Conservation (phyloP, 2,113 vertebrate species). For the Grallaria varia region DNA sequence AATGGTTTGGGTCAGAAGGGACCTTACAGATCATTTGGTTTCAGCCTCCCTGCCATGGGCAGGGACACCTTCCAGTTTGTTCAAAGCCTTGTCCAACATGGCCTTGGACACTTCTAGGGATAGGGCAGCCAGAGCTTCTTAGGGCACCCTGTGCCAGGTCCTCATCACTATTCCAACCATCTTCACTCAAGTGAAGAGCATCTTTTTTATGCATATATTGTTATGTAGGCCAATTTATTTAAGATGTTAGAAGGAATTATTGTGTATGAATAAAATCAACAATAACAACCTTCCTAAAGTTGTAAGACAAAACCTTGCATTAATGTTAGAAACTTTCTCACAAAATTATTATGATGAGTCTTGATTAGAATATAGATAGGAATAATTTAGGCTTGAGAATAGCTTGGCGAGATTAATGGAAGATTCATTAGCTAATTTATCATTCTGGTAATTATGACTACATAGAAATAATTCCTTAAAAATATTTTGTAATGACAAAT, state of each 20-base stretch:
- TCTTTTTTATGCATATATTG: not conserved
- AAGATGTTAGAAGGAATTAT: not conserved
- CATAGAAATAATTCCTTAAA: not conserved
- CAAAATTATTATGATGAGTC: not conserved
- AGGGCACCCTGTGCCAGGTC: not conserved
- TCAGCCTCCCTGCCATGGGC: not conserved
- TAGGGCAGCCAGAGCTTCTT: not conserved
- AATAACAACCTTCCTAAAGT: not conserved
- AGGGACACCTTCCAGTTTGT: not conserved
- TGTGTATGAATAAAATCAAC: not conserved
- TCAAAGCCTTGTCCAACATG: not conserved
- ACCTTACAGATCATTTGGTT: not conserved
- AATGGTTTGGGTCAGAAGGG: not conserved
- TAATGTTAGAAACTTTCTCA: not conserved
- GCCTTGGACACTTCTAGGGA: not conserved
- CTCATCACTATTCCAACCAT: not conserved
- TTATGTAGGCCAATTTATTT: not conserved
- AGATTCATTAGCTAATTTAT: slow-evolving; percentile 6
- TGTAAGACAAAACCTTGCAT: not conserved
- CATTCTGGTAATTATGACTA: not conserved
- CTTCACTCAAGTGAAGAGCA: not conserved
- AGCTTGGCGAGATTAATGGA: slow-evolving; percentile 18
- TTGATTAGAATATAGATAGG: not conserved
- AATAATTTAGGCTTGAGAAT: not conserved
- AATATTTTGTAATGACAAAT: not conserved